These are phyloP conservation scores for Picathartes gymnocephalus DNA, from an alignment of 2,113 vertebrate genomes.

Conservation along the genomic window DNA sequence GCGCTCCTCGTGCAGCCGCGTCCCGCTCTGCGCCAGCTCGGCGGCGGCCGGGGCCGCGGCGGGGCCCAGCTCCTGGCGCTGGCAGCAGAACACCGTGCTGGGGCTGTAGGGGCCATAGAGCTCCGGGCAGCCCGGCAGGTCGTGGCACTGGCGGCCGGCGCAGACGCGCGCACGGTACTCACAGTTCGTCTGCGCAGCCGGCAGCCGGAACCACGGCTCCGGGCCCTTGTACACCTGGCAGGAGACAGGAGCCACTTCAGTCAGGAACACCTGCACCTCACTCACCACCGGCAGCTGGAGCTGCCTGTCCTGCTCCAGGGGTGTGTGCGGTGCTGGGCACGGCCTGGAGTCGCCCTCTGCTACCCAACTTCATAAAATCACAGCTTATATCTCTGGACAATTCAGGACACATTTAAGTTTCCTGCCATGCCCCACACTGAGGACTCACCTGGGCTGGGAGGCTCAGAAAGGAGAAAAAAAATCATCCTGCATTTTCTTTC, in stretches of 20 bases:
- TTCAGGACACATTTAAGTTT: rapidly evolving
- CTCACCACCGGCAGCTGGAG: rapidly evolving
- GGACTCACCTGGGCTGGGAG: no score
- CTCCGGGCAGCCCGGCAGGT: conserved; percentile 62
- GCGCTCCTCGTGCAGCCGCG: conserved; percentile 51
- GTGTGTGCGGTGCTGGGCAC: rapidly evolving
- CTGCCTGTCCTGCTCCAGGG: rapidly evolving
- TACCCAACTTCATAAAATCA: background rate
- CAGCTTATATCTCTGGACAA: background rate
- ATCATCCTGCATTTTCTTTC: background rate
- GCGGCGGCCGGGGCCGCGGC: rapidly evolving
- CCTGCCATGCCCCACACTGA: background rate
- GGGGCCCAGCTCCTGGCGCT: background rate
- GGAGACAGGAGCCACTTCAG: background rate
- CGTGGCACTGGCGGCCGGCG: conserved; percentile 71
- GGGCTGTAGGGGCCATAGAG: conserved; percentile 75
- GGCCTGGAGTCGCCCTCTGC: background rate
- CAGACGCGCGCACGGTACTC: conserved; percentile 72
- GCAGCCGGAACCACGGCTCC: conserved; percentile 70
- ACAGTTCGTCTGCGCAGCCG: conserved; percentile 64
- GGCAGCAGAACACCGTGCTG: conserved; percentile 63
- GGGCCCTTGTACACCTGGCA: conserved; percentile 78
- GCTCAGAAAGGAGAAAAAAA: background rate
- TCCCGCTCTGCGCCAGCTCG: background rate
- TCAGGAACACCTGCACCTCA: rapidly evolving